Conservation (phyloP, 2,888 invertebrate species). For the Hyalella azteca region DNA sequence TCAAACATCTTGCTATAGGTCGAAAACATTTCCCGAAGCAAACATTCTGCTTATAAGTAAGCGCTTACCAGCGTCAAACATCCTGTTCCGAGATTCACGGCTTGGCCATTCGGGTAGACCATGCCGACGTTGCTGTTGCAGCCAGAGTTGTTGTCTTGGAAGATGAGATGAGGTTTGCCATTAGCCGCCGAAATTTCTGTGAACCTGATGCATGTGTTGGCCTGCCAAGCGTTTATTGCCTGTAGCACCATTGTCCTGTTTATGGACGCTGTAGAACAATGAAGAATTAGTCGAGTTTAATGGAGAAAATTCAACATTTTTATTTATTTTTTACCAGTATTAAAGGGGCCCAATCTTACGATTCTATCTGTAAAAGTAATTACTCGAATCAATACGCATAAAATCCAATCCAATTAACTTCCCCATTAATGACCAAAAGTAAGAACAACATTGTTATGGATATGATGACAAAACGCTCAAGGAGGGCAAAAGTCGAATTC, state of each 20-base stretch:
- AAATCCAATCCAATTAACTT: too few species aligned
- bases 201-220: slow-evolving; percentile 34
- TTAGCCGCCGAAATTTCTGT: background rate
- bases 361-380: background rate
- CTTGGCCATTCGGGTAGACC: background rate
- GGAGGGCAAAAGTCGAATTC: too few species aligned
- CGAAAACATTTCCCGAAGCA: background rate
- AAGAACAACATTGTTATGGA: too few species aligned
- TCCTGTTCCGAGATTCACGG: background rate
- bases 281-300: background rate
- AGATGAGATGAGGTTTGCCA: background rate
- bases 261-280: too few species aligned
- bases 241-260: background rate
- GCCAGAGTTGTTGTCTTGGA: background rate
- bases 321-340: too few species aligned
- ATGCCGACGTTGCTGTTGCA: slow-evolving; percentile 33
- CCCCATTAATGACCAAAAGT: too few species aligned
- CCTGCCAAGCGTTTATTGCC: background rate
- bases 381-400: too few species aligned
- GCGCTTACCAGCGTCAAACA: slow-evolving; percentile 6
- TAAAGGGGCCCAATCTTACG: background rate
- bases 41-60: background rate
- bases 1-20: background rate
- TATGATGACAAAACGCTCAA: too few species aligned
- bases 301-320: background rate